Base-by-base conservation (phyloP, 2,113 vertebrate species). In the Nibea coibor region DNA sequence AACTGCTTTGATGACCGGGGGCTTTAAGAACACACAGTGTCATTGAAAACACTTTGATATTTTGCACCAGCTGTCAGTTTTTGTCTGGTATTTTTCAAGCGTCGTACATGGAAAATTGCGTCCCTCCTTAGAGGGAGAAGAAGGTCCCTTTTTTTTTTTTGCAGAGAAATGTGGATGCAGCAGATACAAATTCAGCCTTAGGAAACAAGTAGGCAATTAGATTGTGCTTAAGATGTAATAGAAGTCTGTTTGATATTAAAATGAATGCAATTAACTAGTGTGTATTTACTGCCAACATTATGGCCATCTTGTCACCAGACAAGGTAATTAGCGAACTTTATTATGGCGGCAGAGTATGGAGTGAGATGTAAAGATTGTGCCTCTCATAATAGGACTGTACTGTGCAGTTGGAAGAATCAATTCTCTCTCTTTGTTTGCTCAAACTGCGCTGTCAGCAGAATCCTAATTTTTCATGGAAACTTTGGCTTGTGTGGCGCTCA, bases 1-100 rank as follows among this genome's bases (percentile, higher is more conserved):
- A 89, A 85, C 67, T 71, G 80, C 90, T 95, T 92, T 94, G 90
- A 94, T 92, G 90, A 90, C 84, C 74, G 56, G 63, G 62, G 88
- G 75, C 83, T 83, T 80, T 82, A 84, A 84, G 88, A 94, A 90
- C 84, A 89, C 86, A 78, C 86, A 59, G 81, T 89, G 84, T 88
- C 85, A 86, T 75, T 78, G 82, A 80, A 90, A 90, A 87, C 76
- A 78, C 88, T 89, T 91, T 88, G 83, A 88, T 85, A 86, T 89
- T 87, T 86, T 78, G 79, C 81, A 87, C 78, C 88, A 86, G 83
- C 83, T 90, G 85, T 87, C 85, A 81, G 79, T 82, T 85, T 87
- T 78, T 82, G 78, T 82, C 83, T 88, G 61, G 42, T 77, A 73
- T 87, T 86, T 88, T 67, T 86, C 67, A 53, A 75, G 35, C 43